Conservation (phyloP, 1,140 invertebrate genomes). For the Meloidogyne floridensis region DNA sequence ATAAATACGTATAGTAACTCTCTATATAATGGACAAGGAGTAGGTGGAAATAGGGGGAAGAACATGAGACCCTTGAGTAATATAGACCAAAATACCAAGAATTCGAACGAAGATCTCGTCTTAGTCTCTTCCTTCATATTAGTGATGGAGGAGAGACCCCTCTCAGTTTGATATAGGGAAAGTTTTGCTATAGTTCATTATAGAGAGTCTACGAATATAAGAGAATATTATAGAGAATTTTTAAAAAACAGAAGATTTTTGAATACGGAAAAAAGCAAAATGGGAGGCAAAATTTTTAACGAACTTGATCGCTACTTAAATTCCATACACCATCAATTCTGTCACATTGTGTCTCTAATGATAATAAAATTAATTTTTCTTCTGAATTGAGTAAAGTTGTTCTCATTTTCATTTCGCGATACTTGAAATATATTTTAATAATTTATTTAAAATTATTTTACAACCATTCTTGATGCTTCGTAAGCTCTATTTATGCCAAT, state of each 20-base stretch:
- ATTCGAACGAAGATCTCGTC: too few relatives aligned
- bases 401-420: conserved; percentile 88
- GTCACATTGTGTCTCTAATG: conserved; percentile 82
- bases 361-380: conserved; percentile 82
- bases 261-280: too few relatives aligned
- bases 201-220: too few relatives aligned
- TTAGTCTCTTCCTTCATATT: too few relatives aligned
- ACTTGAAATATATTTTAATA: conserved; percentile 65
- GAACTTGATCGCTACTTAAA: conserved; percentile 81
- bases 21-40: too few relatives aligned
- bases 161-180: too few relatives aligned
- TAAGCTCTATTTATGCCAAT: conserved; percentile 82
- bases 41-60: background rate
- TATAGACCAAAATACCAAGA: too few relatives aligned
- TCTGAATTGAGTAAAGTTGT: conserved; percentile 81
- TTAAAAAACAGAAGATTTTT: too few relatives aligned
- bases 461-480: conserved; percentile 77
- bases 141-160: too few relatives aligned
- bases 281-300: background rate
- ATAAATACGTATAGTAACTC: background rate
- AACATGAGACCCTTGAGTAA: too few relatives aligned
- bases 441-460: background rate
- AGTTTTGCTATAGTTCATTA: too few relatives aligned
- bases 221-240: too few relatives aligned
- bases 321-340: conserved; percentile 86